Base-by-base conservation (phyloP, 1,140 invertebrate species). In the Patella vulgata region DNA sequence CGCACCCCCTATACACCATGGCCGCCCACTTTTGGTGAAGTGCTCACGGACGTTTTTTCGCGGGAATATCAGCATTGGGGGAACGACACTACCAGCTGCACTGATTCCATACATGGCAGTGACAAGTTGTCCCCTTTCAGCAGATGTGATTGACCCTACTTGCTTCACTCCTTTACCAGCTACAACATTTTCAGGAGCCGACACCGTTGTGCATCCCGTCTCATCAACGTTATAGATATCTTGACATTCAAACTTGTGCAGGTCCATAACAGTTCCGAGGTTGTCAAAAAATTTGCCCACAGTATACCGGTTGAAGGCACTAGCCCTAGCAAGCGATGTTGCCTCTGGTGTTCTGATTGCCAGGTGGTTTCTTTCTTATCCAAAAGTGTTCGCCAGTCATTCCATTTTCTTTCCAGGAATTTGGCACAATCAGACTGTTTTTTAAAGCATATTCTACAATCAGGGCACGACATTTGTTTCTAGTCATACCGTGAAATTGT, bases 401-500 rank as follows among this genome's bases (percentile, higher is more conserved):
- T 30, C 31, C 21, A 28, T 52, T 52, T 23, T 11, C 11, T 30
- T 23, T 19, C 50, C 27, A 52, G 11, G 50, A 23, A 27, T 72
- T 97, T 79, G 86, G 96, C 93, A 97, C 79, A 92, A 97, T 43
- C 87, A 97, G 74, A 95, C 97, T 43, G 90, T 97, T 60, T 95
- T 95, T 59, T 97, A 97, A 87, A 94, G 97, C 87, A 95, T 97
- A 73, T 28, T 39, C 40, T 28, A 47, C 44, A 14, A 30, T 39
- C 30, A 66, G 36, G 6, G 11, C 17, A 21, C 39, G 47, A 47
- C 50, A 46, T 40, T 53, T 55, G 12, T 48, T 44, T n/a, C 33
- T 25, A 4, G 43, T 42, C 28, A 66, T 25, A 28, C 64, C 64
- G 50, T 61, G 59, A 30, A 63, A 63, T 25, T 31, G 17, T 3